Evolutionary conservation across 2,888 invertebrate species (phyloP).

Genomic region (Drosophila anomalata): DNA sequence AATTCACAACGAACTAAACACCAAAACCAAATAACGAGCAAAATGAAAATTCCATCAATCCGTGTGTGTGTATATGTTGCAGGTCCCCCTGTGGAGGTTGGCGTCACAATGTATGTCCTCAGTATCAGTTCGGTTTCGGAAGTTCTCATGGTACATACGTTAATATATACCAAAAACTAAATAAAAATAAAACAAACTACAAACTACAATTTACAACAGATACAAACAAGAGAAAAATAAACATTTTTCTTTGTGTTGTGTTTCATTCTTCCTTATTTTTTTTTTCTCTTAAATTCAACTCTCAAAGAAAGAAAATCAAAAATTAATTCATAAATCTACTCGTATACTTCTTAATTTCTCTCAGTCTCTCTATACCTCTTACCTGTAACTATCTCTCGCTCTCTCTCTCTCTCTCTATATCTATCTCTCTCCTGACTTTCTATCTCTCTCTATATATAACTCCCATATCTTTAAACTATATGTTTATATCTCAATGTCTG

Average conservation of each 20-base stretch:
- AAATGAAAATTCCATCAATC: conserved; percentile 72
- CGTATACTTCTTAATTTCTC: conserved; percentile 50
- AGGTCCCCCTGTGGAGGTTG: conserved; percentile 98
- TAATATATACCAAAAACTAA: conserved; percentile 48
- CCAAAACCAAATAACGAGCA: conserved; percentile 32
- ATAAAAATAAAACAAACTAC: conserved; percentile 36
- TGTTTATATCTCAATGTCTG: conserved; percentile 14
- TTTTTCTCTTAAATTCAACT: background rate
- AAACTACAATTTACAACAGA: conserved; percentile 50
- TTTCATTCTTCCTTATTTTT: conserved; percentile 23
- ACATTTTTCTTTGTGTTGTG: conserved; percentile 12
- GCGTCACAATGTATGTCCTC: conserved; percentile 99
- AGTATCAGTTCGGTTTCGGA: conserved; percentile 99
- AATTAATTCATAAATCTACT: conserved; percentile 53
- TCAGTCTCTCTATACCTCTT: conserved; percentile 45
- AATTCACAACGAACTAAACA: conserved; percentile 33
- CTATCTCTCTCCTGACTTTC: conserved; percentile 27
- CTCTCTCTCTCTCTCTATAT: conserved; percentile 35
- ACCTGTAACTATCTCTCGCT: conserved; percentile 44
- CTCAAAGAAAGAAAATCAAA: conserved; percentile 29
- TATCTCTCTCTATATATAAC: conserved; percentile 13
- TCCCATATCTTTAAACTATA: background rate
- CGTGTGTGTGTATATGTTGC: conserved; percentile 86
- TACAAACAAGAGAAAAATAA: conserved; percentile 40
- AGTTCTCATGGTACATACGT: conserved; percentile 96